Base-by-base conservation (phyloP, 2,797 vertebrate genomes). In the Hafferia zeledoni region DNA sequence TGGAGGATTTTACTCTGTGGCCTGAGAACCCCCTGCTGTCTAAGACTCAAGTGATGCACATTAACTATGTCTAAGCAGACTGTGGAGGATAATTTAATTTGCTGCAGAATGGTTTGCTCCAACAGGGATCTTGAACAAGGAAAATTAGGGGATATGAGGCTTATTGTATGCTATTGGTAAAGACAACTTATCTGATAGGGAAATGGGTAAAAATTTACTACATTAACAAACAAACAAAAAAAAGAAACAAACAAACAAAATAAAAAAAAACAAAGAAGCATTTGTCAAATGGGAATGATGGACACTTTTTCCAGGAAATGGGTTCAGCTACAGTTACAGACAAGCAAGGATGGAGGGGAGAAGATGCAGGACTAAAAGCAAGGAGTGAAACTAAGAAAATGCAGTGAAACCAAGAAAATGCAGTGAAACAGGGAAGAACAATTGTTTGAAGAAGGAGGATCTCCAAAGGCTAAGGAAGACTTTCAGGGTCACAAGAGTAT, bases 71-170 rank as follows among this genome's bases (percentile, higher is more conserved):
- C 70, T 86, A 81, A 92, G 86, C 19, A 24, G 49, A 61, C 89
- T 87, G 35, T 31, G 50, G 55, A 93, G 39, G 49, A 78, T 71
- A 83, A 86, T 85, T 77, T 60, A 80, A 94, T 94, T 91, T 94
- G 61, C 69, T 81, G 46, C 33, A 86, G 64, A 87, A 61, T 60
- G 61, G 49, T 77, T 90, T 90, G 53, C 43, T 95, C 79, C 86
- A 93, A 88, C 24, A 76, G 23, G 18, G 25, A 53, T 83, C 50
- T 46, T 43, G 46, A 95, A 75, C 1, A 5, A 87, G 28, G 22
- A 41, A 90, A 90, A 68, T 33, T 4, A 43, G 18, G 18, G 17
- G 11, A 72, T 55, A 30, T 22, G 25, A 55, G 47, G 11, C 28
- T 71, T 44, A 55, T 18, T 39, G 17, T 33, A 47, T 76, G 28